Percentiles rank a stretch among this genome's conserved stretches.
Conservation (phyloP, 2,888 invertebrate genomes). For the Meliscaeva auricollis region DNA sequence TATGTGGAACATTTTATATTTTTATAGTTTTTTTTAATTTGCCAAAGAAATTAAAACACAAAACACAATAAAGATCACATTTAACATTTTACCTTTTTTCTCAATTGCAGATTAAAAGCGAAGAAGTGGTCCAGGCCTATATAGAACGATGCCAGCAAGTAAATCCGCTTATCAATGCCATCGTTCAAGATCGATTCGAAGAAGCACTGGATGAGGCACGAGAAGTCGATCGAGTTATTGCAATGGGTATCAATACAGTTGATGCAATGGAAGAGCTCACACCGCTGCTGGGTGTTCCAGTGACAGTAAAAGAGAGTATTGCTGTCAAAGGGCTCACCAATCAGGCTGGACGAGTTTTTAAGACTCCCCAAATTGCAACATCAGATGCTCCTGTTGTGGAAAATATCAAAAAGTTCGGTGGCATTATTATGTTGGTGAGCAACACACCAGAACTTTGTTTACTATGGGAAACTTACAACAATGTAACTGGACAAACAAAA, state of each 20-base stretch:
- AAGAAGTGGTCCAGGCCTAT: conserved; percentile 89
- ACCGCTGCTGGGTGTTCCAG: conserved; percentile 92
- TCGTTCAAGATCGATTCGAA: conserved; percentile 91
- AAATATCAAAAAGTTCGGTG: conserved; percentile 90
- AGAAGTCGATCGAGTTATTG: conserved; percentile 88
- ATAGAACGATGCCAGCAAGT: conserved; percentile 91
- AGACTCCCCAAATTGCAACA: conserved; percentile 87
- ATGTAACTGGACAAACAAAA: conserved; percentile 92
- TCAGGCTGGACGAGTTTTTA: conserved; percentile 88
- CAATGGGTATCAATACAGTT: conserved; percentile 85
- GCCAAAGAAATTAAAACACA: too few species aligned
- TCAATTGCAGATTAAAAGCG: conserved; percentile 89
- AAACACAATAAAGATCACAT: too few species aligned
- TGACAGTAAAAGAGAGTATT: conserved; percentile 94
- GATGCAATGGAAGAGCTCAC: conserved; percentile 88
- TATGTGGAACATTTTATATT: too few species aligned
- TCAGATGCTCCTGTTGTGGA: conserved; percentile 91
- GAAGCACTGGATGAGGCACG: conserved; percentile 91
- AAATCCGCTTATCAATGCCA: conserved; percentile 91
- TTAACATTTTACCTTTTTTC: not conserved
- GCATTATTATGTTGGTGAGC: conserved; percentile 93
- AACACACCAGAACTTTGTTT: conserved; percentile 96
- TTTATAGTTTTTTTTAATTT: too few species aligned
- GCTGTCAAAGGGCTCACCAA: conserved; percentile 91
- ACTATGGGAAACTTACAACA: conserved; percentile 96